Conservation (phyloP, 2,113 vertebrate genomes). For the Rhadina sibilatrix region DNA sequence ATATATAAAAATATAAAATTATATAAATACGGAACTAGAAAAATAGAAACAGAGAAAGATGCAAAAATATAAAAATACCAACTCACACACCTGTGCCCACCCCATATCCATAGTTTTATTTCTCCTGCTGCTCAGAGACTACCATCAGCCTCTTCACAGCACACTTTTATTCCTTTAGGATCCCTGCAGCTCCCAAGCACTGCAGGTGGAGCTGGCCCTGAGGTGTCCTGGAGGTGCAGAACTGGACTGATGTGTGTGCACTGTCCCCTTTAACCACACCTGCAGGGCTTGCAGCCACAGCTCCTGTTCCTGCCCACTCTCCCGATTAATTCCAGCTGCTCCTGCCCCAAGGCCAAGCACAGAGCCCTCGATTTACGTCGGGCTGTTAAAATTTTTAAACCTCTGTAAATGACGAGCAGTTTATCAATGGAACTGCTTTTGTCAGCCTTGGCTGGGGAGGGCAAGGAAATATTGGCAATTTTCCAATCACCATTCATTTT, state of each 20-base stretch:
- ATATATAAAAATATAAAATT: not conserved
- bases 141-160: not conserved
- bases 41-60: not conserved
- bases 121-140: not conserved
- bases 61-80: rapidly evolving
- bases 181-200: not conserved
- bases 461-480: constrained; percentile 60
- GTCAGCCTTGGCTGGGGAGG: constrained; percentile 49
- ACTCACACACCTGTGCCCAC: not conserved
- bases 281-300: not conserved
- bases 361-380: constrained; percentile 26
- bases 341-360: constrained; percentile 38
- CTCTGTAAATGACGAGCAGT: constrained; percentile 60
- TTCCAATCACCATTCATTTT: constrained; percentile 40
- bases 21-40: too few species aligned
- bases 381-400: constrained; percentile 68
- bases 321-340: not conserved
- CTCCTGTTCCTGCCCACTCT: not conserved
- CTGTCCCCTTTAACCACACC: not conserved
- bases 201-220: not conserved
- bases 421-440: constrained; percentile 59
- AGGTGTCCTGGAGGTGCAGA: not conserved
- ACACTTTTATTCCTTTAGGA: not conserved
- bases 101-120: not conserved
- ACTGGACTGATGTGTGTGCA: not conserved